These are phyloP conservation scores for Tyto alba DNA, from an alignment of 2,113 vertebrate genomes.

Conservation along the genomic window DNA sequence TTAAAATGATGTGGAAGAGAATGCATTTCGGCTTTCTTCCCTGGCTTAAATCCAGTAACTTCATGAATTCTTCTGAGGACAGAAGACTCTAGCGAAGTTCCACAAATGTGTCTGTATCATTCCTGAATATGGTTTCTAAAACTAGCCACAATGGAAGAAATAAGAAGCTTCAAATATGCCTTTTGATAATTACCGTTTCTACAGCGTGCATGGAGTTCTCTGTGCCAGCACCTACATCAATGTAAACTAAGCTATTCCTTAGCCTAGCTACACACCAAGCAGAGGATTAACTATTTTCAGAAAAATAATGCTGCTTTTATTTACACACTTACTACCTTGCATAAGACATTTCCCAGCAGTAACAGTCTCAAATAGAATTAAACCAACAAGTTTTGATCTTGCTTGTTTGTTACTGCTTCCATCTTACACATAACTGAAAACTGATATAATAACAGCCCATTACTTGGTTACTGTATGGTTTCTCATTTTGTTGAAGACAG, in stretches of 20 bases:
- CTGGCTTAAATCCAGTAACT: background rate
- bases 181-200: background rate
- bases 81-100: background rate
- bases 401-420: background rate
- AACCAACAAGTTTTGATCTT: background rate
- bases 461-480: background rate
- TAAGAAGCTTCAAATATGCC: background rate
- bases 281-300: background rate
- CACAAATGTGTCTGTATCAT: background rate
- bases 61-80: background rate
- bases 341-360: background rate
- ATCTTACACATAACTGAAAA: background rate
- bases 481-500: background rate
- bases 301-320: background rate
- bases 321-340: background rate
- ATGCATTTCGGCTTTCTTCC: background rate
- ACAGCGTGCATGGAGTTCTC: background rate
- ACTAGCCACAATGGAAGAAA: background rate
- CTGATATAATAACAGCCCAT: rapidly evolving
- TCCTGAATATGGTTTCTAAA: background rate
- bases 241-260: background rate
- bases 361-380: background rate
- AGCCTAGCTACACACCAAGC: background rate
- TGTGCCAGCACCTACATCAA: background rate
- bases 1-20: background rate